Evolutionary conservation across 2,888 invertebrate genomes (phyloP).

Genomic region (Odontocolon sp.): DNA sequence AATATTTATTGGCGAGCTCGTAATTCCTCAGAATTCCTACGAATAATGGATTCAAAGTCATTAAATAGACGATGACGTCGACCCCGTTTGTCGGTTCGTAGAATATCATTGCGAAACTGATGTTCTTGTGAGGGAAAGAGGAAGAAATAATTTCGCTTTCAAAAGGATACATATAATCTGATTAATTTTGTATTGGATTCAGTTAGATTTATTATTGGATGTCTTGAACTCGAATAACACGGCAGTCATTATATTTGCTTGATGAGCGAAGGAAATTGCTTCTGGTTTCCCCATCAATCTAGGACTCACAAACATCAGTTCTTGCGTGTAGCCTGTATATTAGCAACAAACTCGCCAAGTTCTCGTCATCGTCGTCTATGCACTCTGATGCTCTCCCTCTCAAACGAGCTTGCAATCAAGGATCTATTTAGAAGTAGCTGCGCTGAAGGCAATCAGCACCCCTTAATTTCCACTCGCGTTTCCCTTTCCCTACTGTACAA

Average conservation of each 20-base stretch:
- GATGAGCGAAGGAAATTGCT: conserved; percentile 11
- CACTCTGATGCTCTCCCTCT: conserved; percentile 7
- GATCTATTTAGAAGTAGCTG: conserved; percentile 35
- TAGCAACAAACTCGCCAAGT: conserved; percentile 21
- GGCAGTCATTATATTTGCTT: neutral
- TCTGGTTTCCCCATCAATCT: conserved; percentile 18
- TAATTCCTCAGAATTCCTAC: too few relatives aligned
- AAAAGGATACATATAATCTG: too few relatives aligned
- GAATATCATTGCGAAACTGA: too few relatives aligned
- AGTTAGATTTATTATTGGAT: too few relatives aligned
- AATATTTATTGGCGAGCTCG: too few relatives aligned
- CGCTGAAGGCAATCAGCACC: conserved; percentile 13
- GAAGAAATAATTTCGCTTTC: too few relatives aligned
- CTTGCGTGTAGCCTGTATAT: neutral
- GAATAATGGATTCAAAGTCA: too few relatives aligned
- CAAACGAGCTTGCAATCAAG: conserved; percentile 51
- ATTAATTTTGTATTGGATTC: neutral
- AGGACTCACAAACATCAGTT: neutral
- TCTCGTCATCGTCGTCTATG: conserved; percentile 1
- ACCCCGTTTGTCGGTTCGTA: too few relatives aligned
- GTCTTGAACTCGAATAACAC: too few relatives aligned
- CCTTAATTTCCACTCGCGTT: conserved; percentile 40
- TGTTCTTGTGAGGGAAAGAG: too few relatives aligned
- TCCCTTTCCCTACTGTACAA: conserved; percentile 9
- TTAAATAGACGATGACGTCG: too few relatives aligned